These are phyloP conservation scores for Synanthedon formicaeformis DNA, from an alignment of 2,888 invertebrate species.

Conservation along the genomic window DNA sequence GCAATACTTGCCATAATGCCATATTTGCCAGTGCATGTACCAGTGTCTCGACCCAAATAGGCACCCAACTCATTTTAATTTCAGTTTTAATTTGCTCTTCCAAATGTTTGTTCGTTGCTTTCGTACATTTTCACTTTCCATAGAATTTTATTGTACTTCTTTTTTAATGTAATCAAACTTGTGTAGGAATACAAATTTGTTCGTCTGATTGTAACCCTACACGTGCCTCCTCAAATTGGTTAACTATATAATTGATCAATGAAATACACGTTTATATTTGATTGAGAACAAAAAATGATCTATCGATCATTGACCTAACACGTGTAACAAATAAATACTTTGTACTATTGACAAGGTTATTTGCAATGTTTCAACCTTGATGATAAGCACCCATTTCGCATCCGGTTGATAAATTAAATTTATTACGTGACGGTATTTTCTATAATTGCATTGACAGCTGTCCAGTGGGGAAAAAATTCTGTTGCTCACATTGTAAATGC, in stretches of 20 bases:
- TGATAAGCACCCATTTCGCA: slow-evolving; percentile 7
- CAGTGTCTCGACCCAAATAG: too few relatives aligned
- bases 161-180: too few relatives aligned
- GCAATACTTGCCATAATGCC: too few relatives aligned
- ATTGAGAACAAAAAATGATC: slow-evolving; percentile 1
- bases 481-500: too few relatives aligned
- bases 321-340: not conserved
- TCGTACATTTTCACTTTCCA: too few relatives aligned
- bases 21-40: too few relatives aligned
- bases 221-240: not conserved
- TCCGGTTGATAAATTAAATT: not conserved
- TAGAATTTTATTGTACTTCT: too few relatives aligned
- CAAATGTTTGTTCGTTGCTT: too few relatives aligned
- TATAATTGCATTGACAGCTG: slow-evolving; percentile 1
- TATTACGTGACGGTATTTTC: slow-evolving; percentile 1
- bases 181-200: not conserved
- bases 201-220: not conserved
- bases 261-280: slow-evolving; percentile 8
- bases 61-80: too few relatives aligned
- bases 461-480: too few relatives aligned
- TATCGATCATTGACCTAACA: slow-evolving; percentile 7
- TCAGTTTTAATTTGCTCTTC: too few relatives aligned
- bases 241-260: slow-evolving; percentile 12
- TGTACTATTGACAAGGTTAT: not conserved
- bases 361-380: slow-evolving; percentile 7